phyloP scores from a whole-genome alignment of 2,797 vertebrate species.

The Crypturellus tataupa region DNA sequence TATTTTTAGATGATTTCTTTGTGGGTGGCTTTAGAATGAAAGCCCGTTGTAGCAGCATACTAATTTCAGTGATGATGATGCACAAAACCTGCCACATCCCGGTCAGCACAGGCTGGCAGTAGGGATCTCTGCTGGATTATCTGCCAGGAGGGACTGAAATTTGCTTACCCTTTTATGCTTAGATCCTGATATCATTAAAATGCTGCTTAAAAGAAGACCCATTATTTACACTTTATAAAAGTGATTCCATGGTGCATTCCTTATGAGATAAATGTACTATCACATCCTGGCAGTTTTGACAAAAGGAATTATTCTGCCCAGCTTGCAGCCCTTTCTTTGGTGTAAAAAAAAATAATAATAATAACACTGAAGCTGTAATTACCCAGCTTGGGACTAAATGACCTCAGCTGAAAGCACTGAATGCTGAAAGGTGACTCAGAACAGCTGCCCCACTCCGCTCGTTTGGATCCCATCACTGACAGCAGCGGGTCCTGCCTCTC shows the following conservation, averaged over 20 bases:
- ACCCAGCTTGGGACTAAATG: slow-evolving; percentile 60
- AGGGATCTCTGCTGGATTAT: not conserved
- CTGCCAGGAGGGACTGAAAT: not conserved
- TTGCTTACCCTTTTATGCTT: not conserved
- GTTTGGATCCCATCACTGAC: not conserved
- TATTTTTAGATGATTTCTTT: slow-evolving; percentile 34
- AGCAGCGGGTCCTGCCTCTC: not conserved
- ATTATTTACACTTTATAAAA: slow-evolving; percentile 65
- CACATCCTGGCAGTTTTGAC: slow-evolving; percentile 55
- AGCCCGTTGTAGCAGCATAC: not conserved
- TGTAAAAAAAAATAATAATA: slow-evolving; percentile 48
- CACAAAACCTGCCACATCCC: not conserved
- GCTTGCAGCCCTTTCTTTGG: slow-evolving; percentile 58
- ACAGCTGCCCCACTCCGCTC: slow-evolving; percentile 17
- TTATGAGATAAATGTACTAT: slow-evolving; percentile 32
- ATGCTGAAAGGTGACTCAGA: slow-evolving; percentile 41
- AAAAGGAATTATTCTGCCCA: slow-evolving; percentile 64
- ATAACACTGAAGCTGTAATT: slow-evolving; percentile 68
- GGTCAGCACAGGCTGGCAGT: not conserved
- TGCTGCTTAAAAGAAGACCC: slow-evolving; percentile 40
- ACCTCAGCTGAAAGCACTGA: slow-evolving; percentile 50
- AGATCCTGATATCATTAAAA: slow-evolving; percentile 20
- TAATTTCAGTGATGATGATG: not conserved
- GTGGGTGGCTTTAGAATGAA: slow-evolving; percentile 6
- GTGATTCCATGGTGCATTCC: slow-evolving; percentile 49